Evolutionary conservation across 2,797 vertebrate species (phyloP).

Genomic region (Cuculus canorus): DNA sequence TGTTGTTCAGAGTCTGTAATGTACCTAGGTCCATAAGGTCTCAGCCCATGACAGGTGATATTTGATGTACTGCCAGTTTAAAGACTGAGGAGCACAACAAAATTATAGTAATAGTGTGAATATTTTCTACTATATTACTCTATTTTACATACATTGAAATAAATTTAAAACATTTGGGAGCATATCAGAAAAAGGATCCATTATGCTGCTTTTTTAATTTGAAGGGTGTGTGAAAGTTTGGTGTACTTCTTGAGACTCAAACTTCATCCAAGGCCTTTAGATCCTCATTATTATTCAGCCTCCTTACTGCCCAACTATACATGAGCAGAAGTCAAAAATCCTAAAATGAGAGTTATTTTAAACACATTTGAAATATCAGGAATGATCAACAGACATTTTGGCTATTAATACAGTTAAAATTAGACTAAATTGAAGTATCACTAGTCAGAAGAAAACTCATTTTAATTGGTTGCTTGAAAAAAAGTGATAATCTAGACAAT

Average conservation of each 20-base stretch:
- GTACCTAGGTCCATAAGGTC: background rate
- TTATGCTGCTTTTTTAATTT: background rate
- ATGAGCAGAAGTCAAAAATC: background rate
- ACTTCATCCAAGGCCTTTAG: background rate
- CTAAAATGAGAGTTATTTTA: conserved; percentile 13
- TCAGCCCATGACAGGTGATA: background rate
- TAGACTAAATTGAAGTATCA: background rate
- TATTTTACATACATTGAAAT: background rate
- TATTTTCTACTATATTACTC: background rate
- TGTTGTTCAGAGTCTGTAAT: background rate
- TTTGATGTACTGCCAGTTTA: background rate
- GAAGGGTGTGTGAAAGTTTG: background rate
- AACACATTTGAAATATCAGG: background rate
- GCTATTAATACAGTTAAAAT: background rate
- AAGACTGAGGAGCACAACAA: background rate
- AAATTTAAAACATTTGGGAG: background rate
- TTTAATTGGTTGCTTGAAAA: background rate
- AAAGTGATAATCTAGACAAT: background rate
- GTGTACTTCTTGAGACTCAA: background rate
- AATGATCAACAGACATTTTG: background rate
- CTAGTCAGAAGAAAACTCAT: background rate
- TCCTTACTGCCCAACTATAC: background rate
- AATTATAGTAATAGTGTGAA: background rate
- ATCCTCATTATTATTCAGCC: background rate
- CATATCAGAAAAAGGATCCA: background rate